Evolutionary conservation across 2,113 vertebrate species (phyloP), one percentile per base, ranked within the genome.

Genomic region (Ascaphus truei): DNA sequence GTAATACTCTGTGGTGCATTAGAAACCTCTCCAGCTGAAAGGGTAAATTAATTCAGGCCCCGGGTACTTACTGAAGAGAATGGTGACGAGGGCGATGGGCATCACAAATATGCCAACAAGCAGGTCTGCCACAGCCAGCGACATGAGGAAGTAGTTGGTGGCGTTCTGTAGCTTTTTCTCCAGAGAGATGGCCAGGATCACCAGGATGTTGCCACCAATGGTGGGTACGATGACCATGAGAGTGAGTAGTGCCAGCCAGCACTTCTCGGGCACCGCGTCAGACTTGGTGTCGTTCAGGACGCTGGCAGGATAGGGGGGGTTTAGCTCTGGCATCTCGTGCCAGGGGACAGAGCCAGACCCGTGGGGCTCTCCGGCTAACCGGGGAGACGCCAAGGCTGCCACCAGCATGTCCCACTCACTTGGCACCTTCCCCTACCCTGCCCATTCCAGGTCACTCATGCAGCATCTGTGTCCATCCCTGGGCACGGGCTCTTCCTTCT

Each of bases 91-190:
- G 50, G 96, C 97, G 48, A 93, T 89, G 0, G 97, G 97, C 97
- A 99, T 99, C 84, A 99, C 95, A 67, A 99, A 89, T 62, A 99
- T 79, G 79, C 97, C 97, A 81, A 99, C 96, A 3, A 99, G 88
- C 77, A 99, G 82, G 74, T 99, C 97, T 4, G 97, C 97, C 75
- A 93, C 93, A 0, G 97, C 96, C 78, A 99, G 83, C 1, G 97
- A 99, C 39, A 94, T 98, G 75, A 99, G 85, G 77, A 99, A 99
- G 83, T 97, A 99, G 86, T 99, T 99, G 51, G 94, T 99, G 66
- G 95, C 97, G 7, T 98, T 96, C 61, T 99, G 97, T 63, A 99
- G 84, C 83, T 96, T 98, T 29, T 91, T 96, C 83, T 99, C 97
- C 73, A 98, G 82, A 2, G 94, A 95, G 30, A 99, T 93, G 0